phyloP scores from a whole-genome alignment of 2,888 invertebrate genomes.

The Prenolepis imparis region DNA sequence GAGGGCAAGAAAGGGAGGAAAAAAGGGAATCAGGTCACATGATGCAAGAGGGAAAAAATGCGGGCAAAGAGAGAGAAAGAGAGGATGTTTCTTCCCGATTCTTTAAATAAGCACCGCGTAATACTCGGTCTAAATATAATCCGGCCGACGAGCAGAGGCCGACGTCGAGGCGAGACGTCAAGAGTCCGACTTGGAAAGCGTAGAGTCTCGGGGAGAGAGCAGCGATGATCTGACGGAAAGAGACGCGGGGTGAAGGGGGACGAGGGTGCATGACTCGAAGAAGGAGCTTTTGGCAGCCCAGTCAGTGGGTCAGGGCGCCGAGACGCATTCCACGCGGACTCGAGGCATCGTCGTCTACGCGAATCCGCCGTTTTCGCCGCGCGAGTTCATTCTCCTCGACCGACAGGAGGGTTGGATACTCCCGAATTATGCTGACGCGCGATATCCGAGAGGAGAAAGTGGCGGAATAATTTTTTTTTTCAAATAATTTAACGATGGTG shows the following conservation, averaged over 20 bases:
- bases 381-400: background rate
- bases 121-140: conserved; percentile 83
- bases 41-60: conserved; percentile 32
- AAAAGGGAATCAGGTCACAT: conserved; percentile 36
- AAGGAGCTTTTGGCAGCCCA: conserved; percentile 82
- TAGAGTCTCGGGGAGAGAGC: background rate
- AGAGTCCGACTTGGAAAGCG: conserved; percentile 49
- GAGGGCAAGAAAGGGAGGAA: conserved; percentile 19
- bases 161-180: conserved; percentile 52
- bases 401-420: background rate
- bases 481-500: conserved; percentile 78
- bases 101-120: conserved; percentile 85
- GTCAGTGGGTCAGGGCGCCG: conserved; percentile 86
- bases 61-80: conserved; percentile 22
- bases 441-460: background rate
- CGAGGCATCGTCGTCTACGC: conserved; percentile 65
- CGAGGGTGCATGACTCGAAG: conserved; percentile 71
- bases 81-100: conserved; percentile 78
- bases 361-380: conserved; percentile 51
- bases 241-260: conserved; percentile 45
- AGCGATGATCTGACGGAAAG: conserved; percentile 58
- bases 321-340: conserved; percentile 83
- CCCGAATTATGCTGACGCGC: background rate
- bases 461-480: background rate
- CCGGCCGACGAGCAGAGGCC: conserved; percentile 74